Base-by-base conservation (phyloP, 2,888 invertebrate species). In the Pheosia gnoma region DNA sequence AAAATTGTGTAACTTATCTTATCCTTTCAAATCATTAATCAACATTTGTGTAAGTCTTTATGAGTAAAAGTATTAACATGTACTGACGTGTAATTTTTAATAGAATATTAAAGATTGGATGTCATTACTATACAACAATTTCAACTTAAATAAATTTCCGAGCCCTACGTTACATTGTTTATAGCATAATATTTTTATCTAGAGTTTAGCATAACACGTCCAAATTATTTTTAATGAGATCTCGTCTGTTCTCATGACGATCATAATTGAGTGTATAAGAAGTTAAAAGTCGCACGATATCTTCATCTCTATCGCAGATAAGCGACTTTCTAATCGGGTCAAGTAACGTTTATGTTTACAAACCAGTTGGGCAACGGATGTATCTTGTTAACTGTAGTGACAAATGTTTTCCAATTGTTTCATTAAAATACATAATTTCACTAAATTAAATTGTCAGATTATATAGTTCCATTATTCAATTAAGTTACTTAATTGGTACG, bases 261-360 rank as follows among this genome's bases (percentile, higher is more conserved):
- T 75, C 73, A 81, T 82, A 82, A 81, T 81, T 80, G 81, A 76
- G 74, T 77, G 70, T 68, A 74, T 74, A 80, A 82, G 74, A 84
- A 81, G 78, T 78, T 80, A 78, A 81, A 83, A 81, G 82, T 80
- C 80, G 77, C 80, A 80, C 82, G 82, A 79, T 88, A 88, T 88
- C 88, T 85, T 77, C 82, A 88, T 89, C 87, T 87, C 75, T 76
- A 88, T 89, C 85, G 74, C 66, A 83, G 88, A 90, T 90, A 90
- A 84, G 84, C 78, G 68, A 85, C 87, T 87, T 87, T 88, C 87
- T 86, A 90, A 90, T 90, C 87, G 84, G 88, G 88, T 82, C 90
- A 84, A 84, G 79, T 88, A 89, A 87, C 89, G 87, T 90, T 88
- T 80, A 80, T 80, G 83, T 84, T 84, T 84, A 86, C 85, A 85